These are phyloP conservation scores for Apus apus DNA, from an alignment of 2,113 vertebrate genomes.

Conservation along the genomic window DNA sequence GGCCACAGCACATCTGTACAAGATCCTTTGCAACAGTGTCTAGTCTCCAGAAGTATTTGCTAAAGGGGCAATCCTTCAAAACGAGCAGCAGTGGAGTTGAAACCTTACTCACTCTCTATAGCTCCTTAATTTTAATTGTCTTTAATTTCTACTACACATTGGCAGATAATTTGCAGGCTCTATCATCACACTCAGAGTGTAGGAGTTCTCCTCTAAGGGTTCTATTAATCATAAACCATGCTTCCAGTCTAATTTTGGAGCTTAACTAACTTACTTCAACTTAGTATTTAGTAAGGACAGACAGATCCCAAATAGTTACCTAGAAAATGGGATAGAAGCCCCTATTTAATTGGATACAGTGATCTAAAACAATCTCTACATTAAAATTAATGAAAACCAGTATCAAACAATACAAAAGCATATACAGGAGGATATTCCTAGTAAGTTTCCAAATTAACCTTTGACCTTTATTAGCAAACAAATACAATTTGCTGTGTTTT, in stretches of 20 bases:
- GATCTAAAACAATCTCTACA: not conserved
- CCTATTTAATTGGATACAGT: not conserved
- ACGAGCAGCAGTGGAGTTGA: not conserved
- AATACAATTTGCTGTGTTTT: not conserved
- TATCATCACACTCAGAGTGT: not conserved
- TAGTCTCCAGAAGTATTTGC: not conserved
- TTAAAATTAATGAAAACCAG: not conserved
- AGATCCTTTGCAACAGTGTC: not conserved
- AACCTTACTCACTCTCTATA: not conserved
- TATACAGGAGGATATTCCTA: not conserved
- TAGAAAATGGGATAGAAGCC: not conserved
- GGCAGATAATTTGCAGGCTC: not conserved
- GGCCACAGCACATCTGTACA: fast-evolving
- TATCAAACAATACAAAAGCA: not conserved
- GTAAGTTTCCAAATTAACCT: not conserved
- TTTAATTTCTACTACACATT: not conserved
- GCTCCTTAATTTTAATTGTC: not conserved
- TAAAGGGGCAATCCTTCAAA: not conserved
- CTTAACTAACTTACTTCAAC: not conserved
- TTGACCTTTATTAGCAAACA: not conserved
- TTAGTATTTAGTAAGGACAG: not conserved
- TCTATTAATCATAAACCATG: not conserved
- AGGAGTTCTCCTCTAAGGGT: not conserved
- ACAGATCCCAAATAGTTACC: not conserved
- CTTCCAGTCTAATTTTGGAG: not conserved